Evolutionary conservation across 2,113 vertebrate species (phyloP), one percentile per base, ranked within the genome.

Genomic region (Microtus ochrogaster): DNA sequence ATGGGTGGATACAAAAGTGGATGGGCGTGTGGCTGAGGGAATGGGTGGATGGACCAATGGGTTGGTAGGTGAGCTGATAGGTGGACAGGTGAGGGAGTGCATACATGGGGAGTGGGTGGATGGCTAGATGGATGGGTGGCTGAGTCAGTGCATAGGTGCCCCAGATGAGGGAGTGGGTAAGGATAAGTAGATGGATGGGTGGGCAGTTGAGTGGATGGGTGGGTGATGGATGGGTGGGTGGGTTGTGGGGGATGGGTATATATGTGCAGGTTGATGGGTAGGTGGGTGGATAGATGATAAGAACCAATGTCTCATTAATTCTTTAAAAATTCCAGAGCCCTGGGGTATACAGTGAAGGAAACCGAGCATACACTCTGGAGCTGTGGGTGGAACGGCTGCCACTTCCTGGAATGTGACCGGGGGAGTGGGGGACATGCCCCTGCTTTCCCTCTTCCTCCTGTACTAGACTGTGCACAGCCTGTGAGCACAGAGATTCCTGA

Each of bases 351-450:
- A 7, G 4, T 28, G 21, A 55, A 33, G 61, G 13, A 11, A 12
- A 28, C 7, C 17, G 8, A 63, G 2, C 16, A 9, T 12, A 2
- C 2, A 28, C 7, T 16, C 74, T 36, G 36, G 52, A 68, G 52
- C 73, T 13, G 1, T 1, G 10, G 73, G 17, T 5, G 0, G n/a
- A 39, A 5, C 36, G 41, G 2, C n/a, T 44, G 0, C 19, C 19
- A 47, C 55, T 89, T 49, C 84, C 63, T 28, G 5, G 58, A 58
- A 17, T 3, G 4, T 36, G 8, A 68, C 6, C 0, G 3, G 8
- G 68, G 33, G 33, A 6, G 68, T 5, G 52, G 22, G 16, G 19
- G 58, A 28, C 33, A 3, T 21, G 47, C 16, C 30, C 95, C 36
- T 24, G 13, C 1, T 61, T 77, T 58, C 26, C 68, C 36, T 70